phyloP scores from a whole-genome alignment of 1,140 invertebrate species.

The Odontomachus brunneus region DNA sequence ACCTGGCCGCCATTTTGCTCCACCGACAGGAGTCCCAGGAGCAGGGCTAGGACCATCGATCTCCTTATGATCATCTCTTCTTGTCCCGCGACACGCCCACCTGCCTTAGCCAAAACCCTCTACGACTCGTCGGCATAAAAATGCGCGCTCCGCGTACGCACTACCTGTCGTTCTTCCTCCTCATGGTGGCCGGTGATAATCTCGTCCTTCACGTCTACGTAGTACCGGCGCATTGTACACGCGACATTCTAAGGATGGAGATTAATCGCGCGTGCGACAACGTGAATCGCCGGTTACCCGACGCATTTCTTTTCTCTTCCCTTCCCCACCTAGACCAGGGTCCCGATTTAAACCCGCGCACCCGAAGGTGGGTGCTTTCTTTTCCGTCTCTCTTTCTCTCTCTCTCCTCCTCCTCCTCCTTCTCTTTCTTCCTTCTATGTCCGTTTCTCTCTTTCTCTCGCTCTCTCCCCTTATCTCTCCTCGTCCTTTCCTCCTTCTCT shows the following conservation, averaged over 20 bases:
- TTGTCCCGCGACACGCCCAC: constrained; percentile 64
- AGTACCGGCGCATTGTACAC: constrained; percentile 67
- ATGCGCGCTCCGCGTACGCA: constrained; percentile 49
- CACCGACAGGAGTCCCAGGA: constrained; percentile 78
- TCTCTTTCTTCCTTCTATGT: neutral
- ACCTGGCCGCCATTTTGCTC: constrained; percentile 74
- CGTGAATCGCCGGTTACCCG: constrained; percentile 62
- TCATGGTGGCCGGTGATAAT: constrained; percentile 75
- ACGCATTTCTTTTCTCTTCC: constrained; percentile 25
- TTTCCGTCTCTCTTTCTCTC: constrained; percentile 20
- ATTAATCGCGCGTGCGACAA: constrained; percentile 72
- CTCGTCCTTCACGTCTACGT: constrained; percentile 78
- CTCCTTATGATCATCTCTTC: constrained; percentile 78
- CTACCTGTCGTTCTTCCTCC: constrained; percentile 82
- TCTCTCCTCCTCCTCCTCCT: constrained; percentile 7
- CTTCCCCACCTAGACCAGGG: neutral
- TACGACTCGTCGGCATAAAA: constrained; percentile 67
- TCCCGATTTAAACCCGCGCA: constrained; percentile 60
- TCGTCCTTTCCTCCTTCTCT: constrained; percentile 32
- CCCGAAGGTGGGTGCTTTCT: constrained; percentile 54
- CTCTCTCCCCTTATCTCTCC: constrained; percentile 12
- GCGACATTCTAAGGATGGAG: constrained; percentile 43
- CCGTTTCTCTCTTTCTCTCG: constrained; percentile 3
- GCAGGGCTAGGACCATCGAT: constrained; percentile 78
- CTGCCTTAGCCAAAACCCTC: constrained; percentile 70